phyloP scores from a whole-genome alignment of 2,888 invertebrate species.

The Drepana falcataria region DNA sequence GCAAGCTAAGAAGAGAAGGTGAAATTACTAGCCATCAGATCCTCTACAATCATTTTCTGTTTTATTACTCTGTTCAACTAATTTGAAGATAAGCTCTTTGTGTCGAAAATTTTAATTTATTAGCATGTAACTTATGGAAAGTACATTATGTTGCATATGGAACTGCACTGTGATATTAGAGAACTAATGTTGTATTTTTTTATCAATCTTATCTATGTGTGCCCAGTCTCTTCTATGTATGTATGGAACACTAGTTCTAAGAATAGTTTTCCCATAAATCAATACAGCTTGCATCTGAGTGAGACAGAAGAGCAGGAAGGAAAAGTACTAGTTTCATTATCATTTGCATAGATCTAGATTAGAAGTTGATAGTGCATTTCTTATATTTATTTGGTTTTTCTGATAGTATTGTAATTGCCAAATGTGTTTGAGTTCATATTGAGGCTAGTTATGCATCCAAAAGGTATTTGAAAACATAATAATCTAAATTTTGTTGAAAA shows the following conservation, averaged over 20 bases:
- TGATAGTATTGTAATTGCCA: no score
- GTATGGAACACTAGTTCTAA: neutral
- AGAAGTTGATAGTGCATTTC: no score
- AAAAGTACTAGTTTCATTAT: neutral
- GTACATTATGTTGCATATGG: neutral
- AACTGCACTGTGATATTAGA: conserved; percentile 8
- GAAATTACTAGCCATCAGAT: neutral
- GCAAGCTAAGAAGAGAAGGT: neutral
- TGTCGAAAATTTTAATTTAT: neutral
- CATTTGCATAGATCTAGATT: neutral
- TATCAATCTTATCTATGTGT: conserved; percentile 9
- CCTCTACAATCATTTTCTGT: neutral
- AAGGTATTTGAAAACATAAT: no score
- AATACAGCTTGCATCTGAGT: conserved; percentile 2
- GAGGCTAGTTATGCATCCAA: no score
- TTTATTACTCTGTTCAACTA: neutral
- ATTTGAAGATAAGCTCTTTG: neutral
- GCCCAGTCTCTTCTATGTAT: neutral
- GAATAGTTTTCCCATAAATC: conserved; percentile 1
- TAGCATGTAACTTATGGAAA: neutral
- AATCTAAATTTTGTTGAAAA: no score
- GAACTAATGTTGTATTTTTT: conserved; percentile 6
- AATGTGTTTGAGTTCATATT: no score
- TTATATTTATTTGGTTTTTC: no score
- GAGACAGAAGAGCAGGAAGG: neutral